These are phyloP conservation scores for Phylloscopus trochiloides DNA, from an alignment of 2,113 vertebrate genomes.

Conservation along the genomic window DNA sequence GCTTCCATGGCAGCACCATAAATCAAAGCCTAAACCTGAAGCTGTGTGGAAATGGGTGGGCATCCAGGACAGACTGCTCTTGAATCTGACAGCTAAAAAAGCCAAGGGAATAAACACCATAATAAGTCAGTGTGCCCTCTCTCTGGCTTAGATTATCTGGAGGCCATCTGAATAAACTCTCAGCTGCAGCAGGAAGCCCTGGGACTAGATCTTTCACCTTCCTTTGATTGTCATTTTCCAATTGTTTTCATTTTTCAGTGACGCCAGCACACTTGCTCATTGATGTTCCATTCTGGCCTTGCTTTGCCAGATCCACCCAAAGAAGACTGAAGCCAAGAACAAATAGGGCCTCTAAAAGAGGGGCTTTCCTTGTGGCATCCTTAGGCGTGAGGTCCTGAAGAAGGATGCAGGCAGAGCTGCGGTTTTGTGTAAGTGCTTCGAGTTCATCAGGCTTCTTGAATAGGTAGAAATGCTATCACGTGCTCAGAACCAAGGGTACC, in stretches of 20 bases:
- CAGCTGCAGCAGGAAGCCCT: slow-evolving; percentile 70
- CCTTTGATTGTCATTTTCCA: slow-evolving; percentile 75
- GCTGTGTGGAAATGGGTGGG: background rate
- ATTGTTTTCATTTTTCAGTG: slow-evolving; percentile 49
- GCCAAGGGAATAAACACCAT: background rate
- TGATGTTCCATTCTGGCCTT: slow-evolving; percentile 8
- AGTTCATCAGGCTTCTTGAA: background rate
- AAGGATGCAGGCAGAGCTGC: background rate
- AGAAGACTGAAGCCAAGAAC: slow-evolving; percentile 18
- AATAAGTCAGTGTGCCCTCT: background rate
- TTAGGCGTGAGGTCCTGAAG: background rate
- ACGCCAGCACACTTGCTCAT: slow-evolving; percentile 43
- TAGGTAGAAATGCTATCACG: background rate
- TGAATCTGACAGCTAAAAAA: slow-evolving; percentile 8
- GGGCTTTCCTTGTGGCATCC: background rate
- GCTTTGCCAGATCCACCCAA: slow-evolving; percentile 1
- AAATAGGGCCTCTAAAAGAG: background rate
- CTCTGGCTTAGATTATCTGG: slow-evolving; percentile 32
- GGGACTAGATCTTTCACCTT: slow-evolving; percentile 78
- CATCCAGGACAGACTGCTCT: background rate
- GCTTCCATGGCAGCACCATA: background rate
- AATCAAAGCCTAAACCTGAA: background rate
- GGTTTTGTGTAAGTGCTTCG: background rate
- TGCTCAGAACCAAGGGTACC: background rate
- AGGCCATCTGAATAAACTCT: slow-evolving; percentile 66